Conservation (phyloP, 2,797 vertebrate species). For the Danio jaintianensis region DNA sequence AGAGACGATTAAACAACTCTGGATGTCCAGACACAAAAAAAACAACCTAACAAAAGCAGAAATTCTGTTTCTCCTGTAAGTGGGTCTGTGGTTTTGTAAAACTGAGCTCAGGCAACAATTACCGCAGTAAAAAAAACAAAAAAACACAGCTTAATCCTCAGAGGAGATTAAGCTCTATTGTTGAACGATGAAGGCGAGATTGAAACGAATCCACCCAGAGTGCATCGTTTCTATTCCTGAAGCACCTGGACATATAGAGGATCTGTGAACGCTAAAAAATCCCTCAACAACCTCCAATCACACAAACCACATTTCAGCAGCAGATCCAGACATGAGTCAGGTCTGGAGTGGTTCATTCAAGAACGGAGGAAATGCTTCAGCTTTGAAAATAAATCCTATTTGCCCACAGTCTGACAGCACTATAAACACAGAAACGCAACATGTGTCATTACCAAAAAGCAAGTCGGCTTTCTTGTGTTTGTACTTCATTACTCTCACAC, state of each 20-base stretch:
- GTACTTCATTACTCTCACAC: background rate
- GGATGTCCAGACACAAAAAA: background rate
- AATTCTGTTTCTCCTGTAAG: background rate
- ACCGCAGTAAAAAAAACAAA: background rate
- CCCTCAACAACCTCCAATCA: conserved; percentile 10
- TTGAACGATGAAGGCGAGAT: background rate
- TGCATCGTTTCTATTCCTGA: conserved; percentile 12
- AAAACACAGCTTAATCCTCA: conserved; percentile 1
- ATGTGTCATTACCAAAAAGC: background rate
- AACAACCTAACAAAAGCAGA: background rate
- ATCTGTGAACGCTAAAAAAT: background rate
- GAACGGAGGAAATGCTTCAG: background rate
- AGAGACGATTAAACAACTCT: background rate
- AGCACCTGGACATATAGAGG: background rate
- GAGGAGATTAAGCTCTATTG: conserved; percentile 33
- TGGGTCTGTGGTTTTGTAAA: background rate
- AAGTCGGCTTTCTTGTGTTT: background rate
- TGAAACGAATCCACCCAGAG: conserved; percentile 1
- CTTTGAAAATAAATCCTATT: background rate
- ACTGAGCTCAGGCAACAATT: background rate
- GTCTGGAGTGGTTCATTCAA: background rate
- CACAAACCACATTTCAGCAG: conserved; percentile 18
- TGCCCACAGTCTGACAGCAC: background rate
- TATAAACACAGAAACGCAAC: background rate
- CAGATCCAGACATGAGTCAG: conserved; percentile 28